Base-by-base conservation (phyloP, 1,140 invertebrate species). In the Nilaparvata lugens region DNA sequence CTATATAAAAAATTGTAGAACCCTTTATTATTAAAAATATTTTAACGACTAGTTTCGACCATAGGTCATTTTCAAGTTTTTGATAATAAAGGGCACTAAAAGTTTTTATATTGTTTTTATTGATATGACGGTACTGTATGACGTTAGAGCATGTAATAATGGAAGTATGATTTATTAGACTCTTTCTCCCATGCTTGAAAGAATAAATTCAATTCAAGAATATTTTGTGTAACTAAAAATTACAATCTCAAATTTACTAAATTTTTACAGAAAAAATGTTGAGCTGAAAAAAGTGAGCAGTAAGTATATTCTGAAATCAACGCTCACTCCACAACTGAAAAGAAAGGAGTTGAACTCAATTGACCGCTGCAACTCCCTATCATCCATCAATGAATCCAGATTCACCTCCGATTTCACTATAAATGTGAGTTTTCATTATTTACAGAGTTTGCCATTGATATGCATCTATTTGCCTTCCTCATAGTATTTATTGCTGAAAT, bases 291-390 rank as follows among this genome's bases (percentile, higher is more conserved):
- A 91, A 70, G 81, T 89, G 0, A 90, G 85, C 68, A 89, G 86
- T 67, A 89, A 88, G 66, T 86, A 91, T 64, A 91, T 91, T 43
- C 70, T 91, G 4, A 89, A 89, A 73, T 89, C 87, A 24, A 90
- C 89, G 0, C 67, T 91, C 42, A 91, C 89, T 0, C 89, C 88
- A 1, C 81, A 83, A 61, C 70, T 89, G 24, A 80, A 81, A 11
- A 76, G 89, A 7, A 87, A 55, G 55, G 61, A 64, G 31, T 51
- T 63, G 13, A 19, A 48, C 13, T 40, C 52, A 19, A 35, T 35
- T 35, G 60, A 62, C 19, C 42, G 62, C 19, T 60, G 55, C 23
- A 54, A 59, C 35, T 67, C 63, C n/a, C 9, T 48, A 19, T 19
- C 45, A 19, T 48, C 45, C 45, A 23, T 48, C 21, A 48, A 48